Percentiles rank a stretch among this genome's conserved stretches.
Evolutionary conservation across 2,888 invertebrate genomes (phyloP).

Genomic region (Chrysina gloriosa): DNA sequence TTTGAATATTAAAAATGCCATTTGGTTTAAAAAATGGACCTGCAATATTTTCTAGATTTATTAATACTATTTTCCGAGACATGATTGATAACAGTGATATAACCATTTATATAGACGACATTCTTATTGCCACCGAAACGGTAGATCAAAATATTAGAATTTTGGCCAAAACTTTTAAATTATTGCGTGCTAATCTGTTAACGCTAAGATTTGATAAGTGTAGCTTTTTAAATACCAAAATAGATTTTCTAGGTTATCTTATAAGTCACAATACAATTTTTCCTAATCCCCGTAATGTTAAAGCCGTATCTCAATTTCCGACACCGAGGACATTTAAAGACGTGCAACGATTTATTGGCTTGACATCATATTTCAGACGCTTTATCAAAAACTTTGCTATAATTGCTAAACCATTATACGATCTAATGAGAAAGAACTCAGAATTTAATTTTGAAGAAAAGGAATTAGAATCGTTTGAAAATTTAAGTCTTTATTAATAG

Average conservation of each 20-base stretch:
- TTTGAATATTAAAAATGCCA: constrained; percentile 21
- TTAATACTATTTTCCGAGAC: constrained; percentile 20
- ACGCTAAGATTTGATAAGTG: constrained; percentile 46
- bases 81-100: constrained; percentile 17
- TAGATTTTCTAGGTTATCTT: constrained; percentile 48
- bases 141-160: constrained; percentile 24
- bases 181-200: constrained; percentile 45
- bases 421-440: constrained; percentile 49
- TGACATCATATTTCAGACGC: constrained; percentile 53
- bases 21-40: constrained; percentile 16
- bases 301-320: constrained; percentile 49
- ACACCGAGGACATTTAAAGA: constrained; percentile 45
- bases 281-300: constrained; percentile 46
- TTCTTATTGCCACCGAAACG: not conserved
- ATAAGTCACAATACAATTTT: constrained; percentile 46
- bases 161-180: constrained; percentile 32
- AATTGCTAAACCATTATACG: constrained; percentile 53
- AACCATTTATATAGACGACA: constrained; percentile 25
- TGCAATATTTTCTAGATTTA: constrained; percentile 4
- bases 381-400: constrained; percentile 49
- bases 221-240: constrained; percentile 39
- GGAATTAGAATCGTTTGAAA: constrained; percentile 47
- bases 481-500: too few relatives aligned
- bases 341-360: constrained; percentile 52
- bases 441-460: constrained; percentile 49